phyloP scores from a whole-genome alignment of 2,797 vertebrate genomes.

The Pseudochaenichthys georgianus region DNA sequence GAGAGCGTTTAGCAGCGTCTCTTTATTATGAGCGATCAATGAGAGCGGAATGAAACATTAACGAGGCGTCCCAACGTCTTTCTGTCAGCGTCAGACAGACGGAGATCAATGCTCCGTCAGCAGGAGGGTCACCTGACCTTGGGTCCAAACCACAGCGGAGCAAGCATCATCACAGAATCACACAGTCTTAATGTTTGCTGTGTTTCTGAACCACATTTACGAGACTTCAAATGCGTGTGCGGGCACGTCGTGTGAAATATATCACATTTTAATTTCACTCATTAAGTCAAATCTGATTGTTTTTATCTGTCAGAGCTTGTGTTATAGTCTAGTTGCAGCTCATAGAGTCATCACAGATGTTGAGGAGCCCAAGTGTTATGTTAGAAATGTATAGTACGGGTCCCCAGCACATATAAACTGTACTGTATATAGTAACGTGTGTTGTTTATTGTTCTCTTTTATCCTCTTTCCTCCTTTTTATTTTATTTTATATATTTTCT shows the following conservation, averaged over 20 bases:
- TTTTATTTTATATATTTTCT: no score
- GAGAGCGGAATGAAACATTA: constrained; percentile 69
- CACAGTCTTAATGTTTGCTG: neutral
- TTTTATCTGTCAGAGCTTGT: no score
- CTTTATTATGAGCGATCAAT: constrained; percentile 66
- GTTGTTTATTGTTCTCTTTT: no score
- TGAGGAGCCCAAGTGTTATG: no score
- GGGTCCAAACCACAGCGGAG: constrained; percentile 33
- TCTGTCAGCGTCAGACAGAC: constrained; percentile 62
- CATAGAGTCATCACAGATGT: no score
- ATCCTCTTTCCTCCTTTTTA: no score
- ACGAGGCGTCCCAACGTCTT: constrained; percentile 67
- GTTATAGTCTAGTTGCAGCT: no score
- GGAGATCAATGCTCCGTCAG: constrained; percentile 71
- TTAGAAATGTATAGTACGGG: no score
- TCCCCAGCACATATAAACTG: no score
- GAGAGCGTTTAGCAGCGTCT: constrained; percentile 53
- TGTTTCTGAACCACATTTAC: constrained; percentile 10
- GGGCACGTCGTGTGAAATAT: constrained; percentile 36
- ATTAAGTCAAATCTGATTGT: constrained; percentile 13
- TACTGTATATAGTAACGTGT: no score
- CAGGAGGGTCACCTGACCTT: constrained; percentile 75
- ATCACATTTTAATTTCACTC: constrained; percentile 30
- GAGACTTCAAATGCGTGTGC: constrained; percentile 27
- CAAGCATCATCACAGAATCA: constrained; percentile 21